Evolutionary conservation across 2,888 invertebrate genomes (phyloP), one percentile per base, ranked within the genome.

Genomic region (Lingula anatina): DNA sequence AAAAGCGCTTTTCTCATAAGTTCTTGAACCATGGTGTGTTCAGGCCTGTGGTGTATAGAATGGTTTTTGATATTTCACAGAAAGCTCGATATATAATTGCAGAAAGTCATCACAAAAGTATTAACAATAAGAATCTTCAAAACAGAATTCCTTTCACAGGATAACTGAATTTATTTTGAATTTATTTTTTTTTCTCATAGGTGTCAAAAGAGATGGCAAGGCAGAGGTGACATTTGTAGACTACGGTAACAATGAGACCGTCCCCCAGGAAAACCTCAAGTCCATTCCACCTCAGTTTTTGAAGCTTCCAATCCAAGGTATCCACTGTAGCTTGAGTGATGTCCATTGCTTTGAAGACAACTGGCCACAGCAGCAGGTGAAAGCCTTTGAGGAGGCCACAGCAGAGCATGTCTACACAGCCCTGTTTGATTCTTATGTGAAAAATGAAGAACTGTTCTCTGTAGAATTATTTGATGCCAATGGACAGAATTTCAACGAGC

Each of bases 201-300:
- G 66, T 38, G 45, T 65, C 21, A 53, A 59, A 36, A 53, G 55
- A 20, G 64, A 61, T 53, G 63, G 62, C 2, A 49, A 58, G 37
- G 56, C 64, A 5, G 66, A 69, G 56, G 71, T 76, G 5, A 54
- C 56, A 27, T 76, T 70, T 60, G 66, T 77, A 7, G 77, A 77
- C 56, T 76, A 73, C 58, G 77, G 76, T 3, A 75, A 76, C 56
- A 60, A 57, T 31, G 74, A 73, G 47, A 60, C 54, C 23, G 58
- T 65, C 20, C 45, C 59, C 15, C 9, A 15, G 9, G 15, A 31
- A 12, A 9, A 31, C 9, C 31, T 31, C 9, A 31, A 15, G 15
- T 31, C 9, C 31, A 31, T 31, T 9, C 31, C 31, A 12, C 9
- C 9, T 9, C 9, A 15, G 9, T 28, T 44, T 25, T 26, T 44